These are phyloP conservation scores for Peromyscus nudipes DNA, from an alignment of 2,797 vertebrate species.

Conservation along the genomic window DNA sequence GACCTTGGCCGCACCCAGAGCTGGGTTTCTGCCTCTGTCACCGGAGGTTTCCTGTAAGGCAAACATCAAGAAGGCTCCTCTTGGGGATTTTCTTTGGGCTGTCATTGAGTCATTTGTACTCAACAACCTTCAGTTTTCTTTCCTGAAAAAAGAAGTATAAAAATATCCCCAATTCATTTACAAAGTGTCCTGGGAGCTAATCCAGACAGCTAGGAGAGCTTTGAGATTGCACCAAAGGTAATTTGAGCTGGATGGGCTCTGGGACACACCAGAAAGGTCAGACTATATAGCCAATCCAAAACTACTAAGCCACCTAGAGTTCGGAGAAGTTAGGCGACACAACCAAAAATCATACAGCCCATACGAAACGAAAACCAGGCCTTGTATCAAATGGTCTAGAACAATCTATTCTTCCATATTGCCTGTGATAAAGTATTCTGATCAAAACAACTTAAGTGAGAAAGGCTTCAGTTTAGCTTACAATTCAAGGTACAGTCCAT, in stretches of 20 bases:
- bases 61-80: not conserved
- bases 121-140: not conserved
- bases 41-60: not conserved
- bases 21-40: slow-evolving; percentile 18
- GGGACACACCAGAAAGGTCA: not conserved
- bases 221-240: not conserved
- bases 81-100: not conserved
- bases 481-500: not conserved
- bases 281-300: not conserved
- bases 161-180: not conserved
- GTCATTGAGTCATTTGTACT: not conserved
- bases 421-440: not conserved
- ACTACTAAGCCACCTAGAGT: not conserved
- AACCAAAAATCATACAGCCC: not conserved
- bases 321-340: not conserved
- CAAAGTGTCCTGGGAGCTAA: not conserved
- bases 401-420: not conserved
- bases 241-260: not conserved
- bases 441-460: not conserved
- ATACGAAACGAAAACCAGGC: not conserved
- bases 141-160: not conserved
- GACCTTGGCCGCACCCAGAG: not conserved
- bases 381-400: not conserved
- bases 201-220: not conserved
- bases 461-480: not conserved